Conservation (phyloP, 2,888 invertebrate species). For the Eupithecia exiguata region DNA sequence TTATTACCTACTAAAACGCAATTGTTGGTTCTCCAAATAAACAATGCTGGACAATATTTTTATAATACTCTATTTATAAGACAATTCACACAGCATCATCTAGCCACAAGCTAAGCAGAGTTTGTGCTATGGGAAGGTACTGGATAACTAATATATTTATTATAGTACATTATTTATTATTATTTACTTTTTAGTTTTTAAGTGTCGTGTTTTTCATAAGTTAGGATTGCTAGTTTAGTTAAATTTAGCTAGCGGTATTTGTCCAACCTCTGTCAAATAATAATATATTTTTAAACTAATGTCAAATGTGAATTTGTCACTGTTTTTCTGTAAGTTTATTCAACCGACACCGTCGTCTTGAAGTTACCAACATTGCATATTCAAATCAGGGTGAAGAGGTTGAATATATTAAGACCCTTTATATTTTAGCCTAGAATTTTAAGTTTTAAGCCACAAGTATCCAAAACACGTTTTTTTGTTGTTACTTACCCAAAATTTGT, state of each 20-base stretch:
- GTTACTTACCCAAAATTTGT: neutral
- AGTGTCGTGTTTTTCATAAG: neutral
- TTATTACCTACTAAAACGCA: neutral
- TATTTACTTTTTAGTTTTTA: neutral
- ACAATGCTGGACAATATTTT: too few relatives aligned
- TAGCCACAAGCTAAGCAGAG: too few relatives aligned
- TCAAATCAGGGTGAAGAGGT: constrained; percentile 63
- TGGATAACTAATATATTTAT: too few relatives aligned
- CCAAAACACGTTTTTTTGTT: constrained; percentile 5
- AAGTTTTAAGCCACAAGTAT: constrained; percentile 30
- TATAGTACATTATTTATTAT: too few relatives aligned
- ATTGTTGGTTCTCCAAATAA: neutral
- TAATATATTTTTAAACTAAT: constrained; percentile 21
- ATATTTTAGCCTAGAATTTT: constrained; percentile 41
- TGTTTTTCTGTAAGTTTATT: constrained; percentile 62
- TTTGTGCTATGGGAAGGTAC: too few relatives aligned
- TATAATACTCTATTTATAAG: too few relatives aligned
- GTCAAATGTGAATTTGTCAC: constrained; percentile 32
- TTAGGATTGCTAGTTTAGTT: neutral
- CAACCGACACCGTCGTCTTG: constrained; percentile 54
- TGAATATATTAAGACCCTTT: constrained; percentile 52
- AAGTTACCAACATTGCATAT: constrained; percentile 58
- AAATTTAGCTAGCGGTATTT: neutral
- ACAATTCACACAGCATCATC: too few relatives aligned
- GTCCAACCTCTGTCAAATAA: constrained; percentile 19